These are phyloP conservation scores for Sminthurides bifidus DNA, from an alignment of 1,140 invertebrate genomes.

Conservation along the genomic window DNA sequence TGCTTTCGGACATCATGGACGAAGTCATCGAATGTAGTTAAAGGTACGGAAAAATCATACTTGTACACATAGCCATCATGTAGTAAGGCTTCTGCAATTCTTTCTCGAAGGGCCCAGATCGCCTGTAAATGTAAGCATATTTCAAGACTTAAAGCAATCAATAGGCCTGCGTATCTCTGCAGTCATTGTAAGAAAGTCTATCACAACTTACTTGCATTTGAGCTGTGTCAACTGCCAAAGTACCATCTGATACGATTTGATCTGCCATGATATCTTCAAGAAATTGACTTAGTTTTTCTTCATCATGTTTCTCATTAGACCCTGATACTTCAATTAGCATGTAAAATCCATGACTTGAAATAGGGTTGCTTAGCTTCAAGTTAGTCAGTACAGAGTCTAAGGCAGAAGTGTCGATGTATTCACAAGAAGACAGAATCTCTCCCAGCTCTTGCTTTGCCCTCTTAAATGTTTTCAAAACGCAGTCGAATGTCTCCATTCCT, in stretches of 20 bases:
- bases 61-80: slow-evolving; percentile 85
- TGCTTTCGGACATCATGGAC: slow-evolving; percentile 58
- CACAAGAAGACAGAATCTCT: slow-evolving; percentile 82
- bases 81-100: slow-evolving; percentile 65
- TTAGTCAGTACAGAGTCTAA: slow-evolving; percentile 48
- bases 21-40: slow-evolving; percentile 69
- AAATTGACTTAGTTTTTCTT: slow-evolving; percentile 72
- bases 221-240: slow-evolving; percentile 60
- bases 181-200: too few species aligned
- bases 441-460: slow-evolving; percentile 59
- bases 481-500: slow-evolving; percentile 62
- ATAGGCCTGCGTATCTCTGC: too few species aligned
- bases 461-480: slow-evolving; percentile 60
- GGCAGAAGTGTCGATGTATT: slow-evolving; percentile 56
- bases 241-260: slow-evolving; percentile 67
- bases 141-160: too few species aligned
- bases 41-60: slow-evolving; percentile 86
- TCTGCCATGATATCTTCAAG: slow-evolving; percentile 57
- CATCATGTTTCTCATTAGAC: slow-evolving; percentile 65
- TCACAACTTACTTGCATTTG: slow-evolving; percentile 34
- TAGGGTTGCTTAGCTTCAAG: slow-evolving; percentile 51
- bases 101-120: slow-evolving; percentile 75
- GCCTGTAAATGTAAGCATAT: slow-evolving; percentile 47
- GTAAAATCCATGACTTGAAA: slow-evolving; percentile 66
- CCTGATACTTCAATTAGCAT: slow-evolving; percentile 83